Conservation (phyloP, 2,888 invertebrate species). For the Caenorhabditis zanzibari region DNA sequence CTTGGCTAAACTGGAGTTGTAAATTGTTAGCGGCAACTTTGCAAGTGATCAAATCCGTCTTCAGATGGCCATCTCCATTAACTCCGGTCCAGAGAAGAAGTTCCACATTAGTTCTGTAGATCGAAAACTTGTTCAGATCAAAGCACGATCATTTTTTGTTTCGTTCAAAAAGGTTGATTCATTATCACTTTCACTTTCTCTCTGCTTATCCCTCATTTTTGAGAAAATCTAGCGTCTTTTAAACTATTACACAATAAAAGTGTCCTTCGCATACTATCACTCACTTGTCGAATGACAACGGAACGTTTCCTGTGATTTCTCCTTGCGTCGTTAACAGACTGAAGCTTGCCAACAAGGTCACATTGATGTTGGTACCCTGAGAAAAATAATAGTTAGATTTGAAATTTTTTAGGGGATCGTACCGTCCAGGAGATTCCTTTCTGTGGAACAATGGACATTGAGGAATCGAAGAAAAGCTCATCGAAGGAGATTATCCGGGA, state of each 20-base stretch:
- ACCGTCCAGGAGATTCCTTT: slow-evolving; percentile 82
- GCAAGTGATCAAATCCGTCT: slow-evolving; percentile 80
- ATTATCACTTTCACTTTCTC: slow-evolving; percentile 50
- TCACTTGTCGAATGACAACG: slow-evolving; percentile 81
- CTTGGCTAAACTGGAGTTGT: slow-evolving; percentile 76
- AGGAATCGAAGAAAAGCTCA: slow-evolving; percentile 74
- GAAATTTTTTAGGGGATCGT: background rate
- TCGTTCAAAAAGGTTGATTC: slow-evolving; percentile 18
- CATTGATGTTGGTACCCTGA: slow-evolving; percentile 80
- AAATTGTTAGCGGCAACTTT: slow-evolving; percentile 79
- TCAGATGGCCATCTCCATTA: slow-evolving; percentile 82
- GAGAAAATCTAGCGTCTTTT: slow-evolving; percentile 2
- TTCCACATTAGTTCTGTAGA: slow-evolving; percentile 78
- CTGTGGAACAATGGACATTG: slow-evolving; percentile 72
- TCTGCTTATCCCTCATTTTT: slow-evolving; percentile 4
- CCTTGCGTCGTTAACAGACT: slow-evolving; percentile 75
- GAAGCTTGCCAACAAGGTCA: slow-evolving; percentile 78
- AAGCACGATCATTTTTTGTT: background rate
- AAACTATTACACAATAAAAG: slow-evolving; percentile 47
- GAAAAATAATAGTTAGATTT: slow-evolving; percentile 12
- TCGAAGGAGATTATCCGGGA: slow-evolving; percentile 76
- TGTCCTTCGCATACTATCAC: slow-evolving; percentile 45
- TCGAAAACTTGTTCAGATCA: slow-evolving; percentile 9
- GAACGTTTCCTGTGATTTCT: slow-evolving; percentile 80
- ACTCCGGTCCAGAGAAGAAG: slow-evolving; percentile 79